A percentile compares a stretch with the other conserved stretches of the same genome.
These are phyloP conservation scores for Zygaena filipendulae DNA, from an alignment of 2,888 invertebrate species.

Conservation along the genomic window DNA sequence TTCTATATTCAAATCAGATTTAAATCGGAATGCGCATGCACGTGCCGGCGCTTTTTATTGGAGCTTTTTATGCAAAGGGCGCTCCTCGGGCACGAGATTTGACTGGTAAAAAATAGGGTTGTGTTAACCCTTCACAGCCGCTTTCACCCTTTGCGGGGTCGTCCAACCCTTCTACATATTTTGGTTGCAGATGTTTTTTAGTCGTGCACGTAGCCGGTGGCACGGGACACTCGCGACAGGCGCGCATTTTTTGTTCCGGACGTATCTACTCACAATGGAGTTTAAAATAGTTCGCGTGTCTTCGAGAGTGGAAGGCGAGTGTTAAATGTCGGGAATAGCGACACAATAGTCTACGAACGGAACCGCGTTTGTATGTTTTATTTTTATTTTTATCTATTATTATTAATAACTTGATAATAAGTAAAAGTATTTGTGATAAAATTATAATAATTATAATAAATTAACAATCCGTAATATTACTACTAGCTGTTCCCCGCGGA, in stretches of 20 bases:
- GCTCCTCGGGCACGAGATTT: constrained; percentile 20
- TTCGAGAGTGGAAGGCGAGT: neutral
- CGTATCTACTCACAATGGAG: too few species aligned
- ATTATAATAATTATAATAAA: too few species aligned
- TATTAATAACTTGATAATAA: too few species aligned
- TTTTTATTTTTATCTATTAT: too few species aligned
- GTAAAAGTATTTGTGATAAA: too few species aligned
- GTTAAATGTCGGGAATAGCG: constrained; percentile 1
- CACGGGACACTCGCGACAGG: constrained; percentile 37
- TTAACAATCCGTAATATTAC: too few species aligned
- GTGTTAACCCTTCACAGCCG: too few species aligned
- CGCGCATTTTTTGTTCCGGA: constrained; percentile 29
- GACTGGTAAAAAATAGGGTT: constrained; percentile 31
- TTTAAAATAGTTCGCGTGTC: too few species aligned
- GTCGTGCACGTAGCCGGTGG: constrained; percentile 26
- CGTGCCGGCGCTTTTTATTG: constrained; percentile 56
- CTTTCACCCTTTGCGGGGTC: constrained; percentile 17
- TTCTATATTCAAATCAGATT: constrained; percentile 64
- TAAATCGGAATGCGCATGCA: constrained; percentile 65
- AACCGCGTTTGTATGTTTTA: too few species aligned
- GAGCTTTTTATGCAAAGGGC: constrained; percentile 48
- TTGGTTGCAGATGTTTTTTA: constrained; percentile 52
- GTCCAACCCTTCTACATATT: constrained; percentile 48
- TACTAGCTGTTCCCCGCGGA: too few species aligned
- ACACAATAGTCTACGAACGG: too few species aligned